These are phyloP conservation scores for Butorides virescens DNA, from an alignment of 2,113 vertebrate species.

Conservation along the genomic window DNA sequence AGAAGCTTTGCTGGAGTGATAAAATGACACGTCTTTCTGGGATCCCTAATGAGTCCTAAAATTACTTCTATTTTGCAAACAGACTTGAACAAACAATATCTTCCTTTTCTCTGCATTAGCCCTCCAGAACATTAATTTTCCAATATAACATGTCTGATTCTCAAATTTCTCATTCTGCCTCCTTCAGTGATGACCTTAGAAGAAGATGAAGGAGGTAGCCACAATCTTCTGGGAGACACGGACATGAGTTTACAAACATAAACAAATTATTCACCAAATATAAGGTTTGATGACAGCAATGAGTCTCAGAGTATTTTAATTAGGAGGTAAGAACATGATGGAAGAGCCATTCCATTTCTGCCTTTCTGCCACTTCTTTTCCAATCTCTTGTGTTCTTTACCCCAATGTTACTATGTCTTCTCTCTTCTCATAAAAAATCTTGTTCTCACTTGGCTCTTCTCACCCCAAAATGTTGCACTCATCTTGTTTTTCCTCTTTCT, in stretches of 20 bases:
- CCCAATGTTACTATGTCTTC: not conserved
- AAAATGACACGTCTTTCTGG: not conserved
- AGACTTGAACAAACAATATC: fast-evolving
- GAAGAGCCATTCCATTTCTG: not conserved
- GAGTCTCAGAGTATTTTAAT: not conserved
- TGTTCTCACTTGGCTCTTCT: not conserved
- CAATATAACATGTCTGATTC: not conserved
- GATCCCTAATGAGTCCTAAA: not conserved
- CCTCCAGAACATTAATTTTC: not conserved
- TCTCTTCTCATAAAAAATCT: not conserved
- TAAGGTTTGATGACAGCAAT: not conserved
- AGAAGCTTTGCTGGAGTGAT: not conserved
- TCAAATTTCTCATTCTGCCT: not conserved
- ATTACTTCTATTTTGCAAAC: not conserved
- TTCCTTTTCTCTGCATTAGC: not conserved
- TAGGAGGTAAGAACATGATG: not conserved
- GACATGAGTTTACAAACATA: not conserved
- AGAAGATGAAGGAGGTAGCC: not conserved
- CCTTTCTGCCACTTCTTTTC: not conserved
- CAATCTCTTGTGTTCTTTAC: not conserved
- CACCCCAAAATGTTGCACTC: not conserved
- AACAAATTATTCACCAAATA: not conserved
- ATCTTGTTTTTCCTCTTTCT: not conserved
- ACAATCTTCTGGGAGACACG: not conserved
- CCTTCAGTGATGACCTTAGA: not conserved